These are phyloP conservation scores for Anoplophora glabripennis DNA, from an alignment of 1,140 invertebrate genomes.

Conservation along the genomic window DNA sequence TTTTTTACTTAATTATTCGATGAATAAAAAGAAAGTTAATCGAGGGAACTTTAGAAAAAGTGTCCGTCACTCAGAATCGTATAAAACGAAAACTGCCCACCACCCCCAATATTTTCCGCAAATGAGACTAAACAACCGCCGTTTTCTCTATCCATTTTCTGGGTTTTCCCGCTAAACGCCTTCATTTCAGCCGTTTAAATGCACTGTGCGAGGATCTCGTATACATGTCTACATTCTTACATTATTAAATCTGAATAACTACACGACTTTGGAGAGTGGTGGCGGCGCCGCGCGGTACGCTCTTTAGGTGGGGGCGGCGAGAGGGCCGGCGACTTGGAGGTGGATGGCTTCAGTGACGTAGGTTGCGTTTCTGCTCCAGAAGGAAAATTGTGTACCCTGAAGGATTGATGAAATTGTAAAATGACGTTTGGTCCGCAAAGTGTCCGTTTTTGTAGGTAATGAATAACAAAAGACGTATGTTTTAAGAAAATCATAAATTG, in stretches of 20 bases:
- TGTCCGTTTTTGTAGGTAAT: no score
- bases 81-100: background rate
- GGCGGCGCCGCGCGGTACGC: background rate
- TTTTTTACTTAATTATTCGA: no score
- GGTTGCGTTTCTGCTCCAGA: background rate
- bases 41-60: no score
- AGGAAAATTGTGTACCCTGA: no score
- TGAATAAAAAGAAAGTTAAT: no score
- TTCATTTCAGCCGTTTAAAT: slow-evolving; percentile 1
- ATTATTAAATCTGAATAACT: slow-evolving; percentile 37
- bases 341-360: background rate
- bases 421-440: no score
- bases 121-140: no score
- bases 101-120: background rate
- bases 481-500: no score
- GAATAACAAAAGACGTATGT: no score
- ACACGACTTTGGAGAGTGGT: slow-evolving; percentile 22
- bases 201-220: background rate
- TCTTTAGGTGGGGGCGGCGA: slow-evolving; percentile 11
- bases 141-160: no score
- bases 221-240: slow-evolving; percentile 28
- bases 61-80: no score
- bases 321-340: background rate
- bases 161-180: background rate
- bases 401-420: no score